Evolutionary conservation across 2,113 vertebrate genomes (phyloP).

Genomic region (Macroglossus sobrinus): DNA sequence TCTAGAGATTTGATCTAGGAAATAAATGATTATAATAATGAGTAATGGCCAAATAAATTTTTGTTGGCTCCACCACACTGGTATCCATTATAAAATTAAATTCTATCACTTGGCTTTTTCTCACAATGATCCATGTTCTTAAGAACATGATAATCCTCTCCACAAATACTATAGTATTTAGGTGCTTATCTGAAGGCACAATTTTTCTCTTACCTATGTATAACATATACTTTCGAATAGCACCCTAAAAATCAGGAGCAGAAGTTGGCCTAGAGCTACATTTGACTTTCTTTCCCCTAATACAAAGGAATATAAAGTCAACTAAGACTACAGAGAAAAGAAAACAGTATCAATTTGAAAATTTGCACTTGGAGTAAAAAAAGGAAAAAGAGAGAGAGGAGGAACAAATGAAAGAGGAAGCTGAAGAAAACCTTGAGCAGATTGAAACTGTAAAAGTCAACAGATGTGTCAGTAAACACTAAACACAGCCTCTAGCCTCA

Average conservation of each 20-base stretch:
- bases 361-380: not conserved
- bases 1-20: not conserved
- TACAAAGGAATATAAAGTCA: not conserved
- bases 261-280: not conserved
- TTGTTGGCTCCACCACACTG: not conserved
- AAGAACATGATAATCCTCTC: not conserved
- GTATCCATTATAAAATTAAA: not conserved
- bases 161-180: not conserved
- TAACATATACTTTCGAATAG: not conserved
- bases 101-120: not conserved
- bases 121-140: not conserved
- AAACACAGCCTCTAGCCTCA: not conserved
- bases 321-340: not conserved
- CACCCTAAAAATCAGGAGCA: not conserved
- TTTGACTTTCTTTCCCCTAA: not conserved
- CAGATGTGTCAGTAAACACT: not conserved
- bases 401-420: not conserved
- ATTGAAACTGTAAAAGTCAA: constrained; percentile 23
- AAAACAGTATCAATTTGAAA: not conserved
- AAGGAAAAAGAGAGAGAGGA: not conserved
- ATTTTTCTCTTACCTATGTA: not conserved
- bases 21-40: not conserved
- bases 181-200: not conserved
- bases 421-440: not conserved
- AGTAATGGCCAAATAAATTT: not conserved